These are phyloP conservation scores for Cephus pulcher DNA, from an alignment of 2,888 invertebrate genomes.

Conservation along the genomic window DNA sequence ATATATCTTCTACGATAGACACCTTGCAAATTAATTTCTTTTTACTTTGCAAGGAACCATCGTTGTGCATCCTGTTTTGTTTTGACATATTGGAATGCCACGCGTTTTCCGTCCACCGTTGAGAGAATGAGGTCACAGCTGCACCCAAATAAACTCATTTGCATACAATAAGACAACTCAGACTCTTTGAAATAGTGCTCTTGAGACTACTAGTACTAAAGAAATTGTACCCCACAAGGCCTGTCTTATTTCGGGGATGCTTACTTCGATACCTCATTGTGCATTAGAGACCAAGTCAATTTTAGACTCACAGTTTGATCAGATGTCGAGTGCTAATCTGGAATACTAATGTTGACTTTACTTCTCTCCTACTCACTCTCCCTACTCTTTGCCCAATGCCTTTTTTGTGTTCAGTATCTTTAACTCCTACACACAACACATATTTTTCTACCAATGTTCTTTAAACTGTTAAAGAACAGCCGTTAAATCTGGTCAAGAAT, in stretches of 20 bases:
- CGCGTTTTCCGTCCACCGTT: constrained; percentile 18
- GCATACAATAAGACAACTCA: constrained; percentile 32
- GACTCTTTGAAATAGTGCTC: constrained; percentile 9
- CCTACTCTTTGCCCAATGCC: background rate
- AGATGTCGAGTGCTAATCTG: constrained; percentile 4
- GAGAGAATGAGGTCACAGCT: constrained; percentile 39
- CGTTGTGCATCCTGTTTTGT: constrained; percentile 11
- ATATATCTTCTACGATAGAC: background rate
- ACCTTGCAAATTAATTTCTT: background rate
- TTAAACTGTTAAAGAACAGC: no score
- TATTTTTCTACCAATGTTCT: background rate
- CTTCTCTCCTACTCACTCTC: background rate
- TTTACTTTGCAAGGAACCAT: background rate
- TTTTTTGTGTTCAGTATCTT: background rate
- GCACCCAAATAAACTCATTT: constrained; percentile 41
- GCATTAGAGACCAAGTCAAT: background rate
- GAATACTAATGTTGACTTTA: background rate
- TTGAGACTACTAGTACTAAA: background rate
- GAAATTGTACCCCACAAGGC: background rate
- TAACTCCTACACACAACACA: background rate
- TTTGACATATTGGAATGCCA: constrained; percentile 15
- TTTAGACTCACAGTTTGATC: constrained; percentile 1
- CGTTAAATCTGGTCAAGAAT: background rate
- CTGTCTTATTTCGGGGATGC: background rate
- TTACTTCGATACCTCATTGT: background rate